Evolutionary conservation across 2,113 vertebrate genomes (phyloP).

Genomic region (Cygnus buccinator): DNA sequence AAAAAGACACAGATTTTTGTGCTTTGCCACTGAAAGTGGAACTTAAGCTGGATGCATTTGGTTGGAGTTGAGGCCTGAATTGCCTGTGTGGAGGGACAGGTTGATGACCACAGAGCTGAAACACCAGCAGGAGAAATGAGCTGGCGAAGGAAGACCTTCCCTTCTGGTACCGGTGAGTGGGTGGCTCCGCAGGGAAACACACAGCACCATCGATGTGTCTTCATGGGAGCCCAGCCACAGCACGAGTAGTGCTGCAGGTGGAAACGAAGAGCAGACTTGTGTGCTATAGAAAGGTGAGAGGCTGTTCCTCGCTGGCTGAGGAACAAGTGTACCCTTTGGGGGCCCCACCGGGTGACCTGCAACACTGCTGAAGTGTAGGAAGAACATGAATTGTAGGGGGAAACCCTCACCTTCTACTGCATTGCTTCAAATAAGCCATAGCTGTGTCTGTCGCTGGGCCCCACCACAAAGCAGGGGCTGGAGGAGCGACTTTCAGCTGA

Average conservation of each 20-base stretch:
- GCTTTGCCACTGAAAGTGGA: neutral
- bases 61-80: neutral
- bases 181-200: neutral
- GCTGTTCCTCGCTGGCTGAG: neutral
- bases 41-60: neutral
- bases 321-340: neutral
- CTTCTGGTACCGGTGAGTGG: neutral
- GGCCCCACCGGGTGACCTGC: neutral
- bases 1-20: neutral
- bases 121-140: neutral
- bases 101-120: neutral
- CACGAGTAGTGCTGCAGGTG: fast-evolving
- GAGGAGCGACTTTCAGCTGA: neutral
- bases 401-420: neutral
- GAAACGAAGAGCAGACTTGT: neutral
- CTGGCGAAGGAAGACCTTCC: neutral
- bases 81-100: neutral
- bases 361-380: neutral
- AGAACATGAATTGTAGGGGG: neutral
- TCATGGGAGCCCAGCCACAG: neutral
- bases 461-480: neutral
- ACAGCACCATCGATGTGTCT: neutral
- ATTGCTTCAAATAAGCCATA: neutral
- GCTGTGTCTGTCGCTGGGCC: neutral
- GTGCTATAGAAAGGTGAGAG: neutral